Base-by-base conservation (phyloP, 92 coral and sea anemone genomes). In the Zoanthus sansibaricus region DNA sequence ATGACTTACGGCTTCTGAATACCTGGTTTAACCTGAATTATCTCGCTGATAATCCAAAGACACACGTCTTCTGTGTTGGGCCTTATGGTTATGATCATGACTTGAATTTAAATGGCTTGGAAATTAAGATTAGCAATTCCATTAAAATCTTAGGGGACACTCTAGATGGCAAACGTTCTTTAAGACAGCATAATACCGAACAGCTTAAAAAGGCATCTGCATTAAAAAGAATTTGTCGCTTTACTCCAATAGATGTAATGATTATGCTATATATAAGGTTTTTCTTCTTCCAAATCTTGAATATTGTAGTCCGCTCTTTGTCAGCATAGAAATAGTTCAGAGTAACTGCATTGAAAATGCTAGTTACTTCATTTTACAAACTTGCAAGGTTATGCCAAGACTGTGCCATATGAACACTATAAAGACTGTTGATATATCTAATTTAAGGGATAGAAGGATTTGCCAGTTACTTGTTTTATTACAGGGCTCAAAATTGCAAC, bases 141-240 rank as follows among this genome's bases (percentile, higher is more conserved):
- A 25, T 25, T 25, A 86, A 82, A 75, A 82, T 90, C 25, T 25
- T 25, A 25, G 25, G 25, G 25, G 25, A 25, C 25, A 25, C 25
- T 25, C 25, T 25, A 25, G 87, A 90, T 59, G 59, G 61, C 30
- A 69, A 74, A 46, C 85, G 86, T 44, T 67, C 84, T 30, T 61
- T 82, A 44, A 59, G 32, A 69, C 21, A 31, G 55, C 87, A 86
- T 58, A 30, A 30, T 58, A 67, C 32, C 48, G 77, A 71, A 47
- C 79, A 86, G 82, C 67, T 75, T 10, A 86, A 71, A 75, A 90
- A 90, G 66, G 85, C 87, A 31, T 45, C 90, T 62, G 90, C 88
- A 7, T 47, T 87, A 21, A 76, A 83, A 30, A 72, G 89, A 52
- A 31, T 90, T 42, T 59, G 86, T 75, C 86, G 87, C 64, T 79